A percentile compares a stretch with the other conserved stretches of the same genome.
Conservation (phyloP, 2,888 invertebrate species). For the Antheraea assamensis region DNA sequence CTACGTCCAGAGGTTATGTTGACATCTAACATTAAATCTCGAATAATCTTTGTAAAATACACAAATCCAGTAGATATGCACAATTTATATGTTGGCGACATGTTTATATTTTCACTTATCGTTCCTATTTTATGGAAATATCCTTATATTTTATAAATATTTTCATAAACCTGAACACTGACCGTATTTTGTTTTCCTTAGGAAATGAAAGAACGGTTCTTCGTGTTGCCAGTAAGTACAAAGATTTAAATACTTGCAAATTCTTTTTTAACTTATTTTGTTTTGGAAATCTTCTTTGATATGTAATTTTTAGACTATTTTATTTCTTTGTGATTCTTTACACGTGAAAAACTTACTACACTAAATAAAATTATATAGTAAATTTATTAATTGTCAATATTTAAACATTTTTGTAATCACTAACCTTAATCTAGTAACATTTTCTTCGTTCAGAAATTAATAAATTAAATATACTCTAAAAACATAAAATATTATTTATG, state of each 20-base stretch:
- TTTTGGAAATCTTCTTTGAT: not conserved
- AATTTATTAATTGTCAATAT: not conserved
- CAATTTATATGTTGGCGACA: constrained; percentile 25
- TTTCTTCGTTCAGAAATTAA: not conserved
- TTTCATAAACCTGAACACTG: constrained; percentile 53
- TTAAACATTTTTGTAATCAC: not conserved
- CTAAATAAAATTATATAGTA: not conserved
- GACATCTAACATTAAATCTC: constrained; percentile 67
- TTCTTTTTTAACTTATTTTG: not conserved
- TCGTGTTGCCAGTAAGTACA: constrained; percentile 51
- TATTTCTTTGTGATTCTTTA: not conserved
- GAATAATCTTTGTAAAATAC: constrained; percentile 48
- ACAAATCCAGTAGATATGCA: constrained; percentile 47
- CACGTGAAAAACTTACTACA: not conserved
- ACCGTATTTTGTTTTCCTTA: constrained; percentile 67
- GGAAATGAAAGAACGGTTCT: constrained; percentile 66
- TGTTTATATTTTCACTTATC: constrained; percentile 27
- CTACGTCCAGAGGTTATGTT: constrained; percentile 68
- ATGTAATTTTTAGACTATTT: not conserved
- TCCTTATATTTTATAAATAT: constrained; percentile 35
- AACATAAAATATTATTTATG: not conserved
- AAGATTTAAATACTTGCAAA: constrained; percentile 12
- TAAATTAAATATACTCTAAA: not conserved
- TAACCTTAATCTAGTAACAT: not conserved
- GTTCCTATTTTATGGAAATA: constrained; percentile 44